A percentile compares a stretch with the other conserved stretches of the same genome.
Conservation (phyloP, 2,113 vertebrate species). For the Sylvietta virens region DNA sequence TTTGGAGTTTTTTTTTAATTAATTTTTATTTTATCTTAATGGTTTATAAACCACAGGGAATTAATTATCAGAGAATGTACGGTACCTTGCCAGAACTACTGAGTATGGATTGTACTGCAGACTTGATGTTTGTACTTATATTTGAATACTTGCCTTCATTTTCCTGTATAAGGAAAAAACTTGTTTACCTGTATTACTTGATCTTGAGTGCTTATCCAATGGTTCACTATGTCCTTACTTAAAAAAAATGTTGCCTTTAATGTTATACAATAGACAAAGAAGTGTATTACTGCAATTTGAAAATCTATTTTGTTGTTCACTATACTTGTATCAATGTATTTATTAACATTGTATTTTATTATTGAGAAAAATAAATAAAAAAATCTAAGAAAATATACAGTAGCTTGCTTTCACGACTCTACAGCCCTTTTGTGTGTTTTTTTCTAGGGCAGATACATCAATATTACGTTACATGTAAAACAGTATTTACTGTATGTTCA, state of each 20-base stretch:
- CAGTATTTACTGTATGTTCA: neutral
- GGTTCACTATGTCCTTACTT: conserved; percentile 73
- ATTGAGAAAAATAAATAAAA: conserved; percentile 80
- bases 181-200: conserved; percentile 79
- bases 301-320: conserved; percentile 73
- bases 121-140: conserved; percentile 72
- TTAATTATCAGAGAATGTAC: conserved; percentile 62
- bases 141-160: conserved; percentile 79
- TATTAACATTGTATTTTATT: conserved; percentile 80
- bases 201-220: conserved; percentile 72
- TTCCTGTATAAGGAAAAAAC: conserved; percentile 73
- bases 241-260: conserved; percentile 73
- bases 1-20: neutral
- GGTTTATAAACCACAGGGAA: conserved; percentile 62
- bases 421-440: conserved; percentile 71
- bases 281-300: conserved; percentile 74
- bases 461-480: neutral
- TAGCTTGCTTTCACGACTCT: conserved; percentile 73
- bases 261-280: conserved; percentile 68
- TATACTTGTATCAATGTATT: conserved; percentile 78
- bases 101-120: conserved; percentile 66
- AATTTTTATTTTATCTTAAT: conserved; percentile 5
- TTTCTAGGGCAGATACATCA: conserved; percentile 44
- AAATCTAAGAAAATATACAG: conserved; percentile 68
- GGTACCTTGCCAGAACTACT: conserved; percentile 61